Conservation (phyloP, 2,888 invertebrate genomes). For the Hecatera dysodea region DNA sequence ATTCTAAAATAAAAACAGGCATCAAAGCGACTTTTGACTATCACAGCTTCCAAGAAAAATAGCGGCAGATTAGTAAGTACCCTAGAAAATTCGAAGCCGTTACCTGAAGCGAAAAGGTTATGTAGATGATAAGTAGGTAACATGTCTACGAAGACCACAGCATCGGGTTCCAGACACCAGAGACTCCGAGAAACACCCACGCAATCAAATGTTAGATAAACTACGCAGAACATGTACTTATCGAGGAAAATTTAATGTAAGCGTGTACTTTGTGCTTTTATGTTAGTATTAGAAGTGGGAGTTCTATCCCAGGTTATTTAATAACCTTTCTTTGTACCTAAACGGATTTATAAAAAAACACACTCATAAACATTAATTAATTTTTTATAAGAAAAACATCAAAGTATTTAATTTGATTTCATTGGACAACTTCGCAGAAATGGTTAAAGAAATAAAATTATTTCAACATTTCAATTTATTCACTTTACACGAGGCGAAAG, state of each 20-base stretch:
- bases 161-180: conserved; percentile 19
- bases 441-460: not conserved
- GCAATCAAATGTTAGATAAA: conserved; percentile 7
- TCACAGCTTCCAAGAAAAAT: not conserved
- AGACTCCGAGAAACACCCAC: conserved; percentile 27
- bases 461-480: not conserved
- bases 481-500: not conserved
- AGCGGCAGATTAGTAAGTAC: no score
- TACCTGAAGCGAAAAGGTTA: not conserved
- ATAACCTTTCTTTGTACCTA: not conserved
- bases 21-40: no score
- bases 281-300: not conserved
- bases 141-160: conserved; percentile 23
- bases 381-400: not conserved
- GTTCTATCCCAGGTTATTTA: not conserved
- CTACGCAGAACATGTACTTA: not conserved
- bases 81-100: not conserved
- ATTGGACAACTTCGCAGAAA: not conserved
- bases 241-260: not conserved
- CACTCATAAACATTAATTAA: not conserved
- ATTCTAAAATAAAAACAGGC: not conserved
- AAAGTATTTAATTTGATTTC: not conserved
- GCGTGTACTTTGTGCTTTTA: conserved; percentile 1
- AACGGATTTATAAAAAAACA: not conserved
- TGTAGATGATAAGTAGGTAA: conserved; percentile 6